Conservation (phyloP, 2,113 vertebrate species). For the Lethenteron reissneri region DNA sequence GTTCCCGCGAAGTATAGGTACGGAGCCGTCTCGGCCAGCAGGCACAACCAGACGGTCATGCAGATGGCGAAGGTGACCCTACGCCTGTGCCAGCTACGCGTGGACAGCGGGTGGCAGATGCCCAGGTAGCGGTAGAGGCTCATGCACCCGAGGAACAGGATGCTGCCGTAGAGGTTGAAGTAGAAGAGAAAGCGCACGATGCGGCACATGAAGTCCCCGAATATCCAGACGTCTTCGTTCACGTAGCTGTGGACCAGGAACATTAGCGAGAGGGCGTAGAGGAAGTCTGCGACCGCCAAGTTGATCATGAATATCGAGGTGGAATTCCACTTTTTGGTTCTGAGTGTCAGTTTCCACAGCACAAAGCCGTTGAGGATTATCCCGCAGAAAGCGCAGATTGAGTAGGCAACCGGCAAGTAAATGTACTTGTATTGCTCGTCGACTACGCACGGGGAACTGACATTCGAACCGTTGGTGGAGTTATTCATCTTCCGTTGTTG, state of each 20-base stretch:
- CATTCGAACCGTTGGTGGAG: too few relatives aligned
- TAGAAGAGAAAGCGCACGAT: conserved; percentile 84
- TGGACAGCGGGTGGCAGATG: conserved; percentile 50
- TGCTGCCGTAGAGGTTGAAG: conserved; percentile 75
- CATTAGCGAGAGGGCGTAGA: conserved; percentile 68
- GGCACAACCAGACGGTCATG: conserved; percentile 30
- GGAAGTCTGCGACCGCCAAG: conserved; percentile 49
- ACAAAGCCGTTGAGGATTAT: too few relatives aligned
- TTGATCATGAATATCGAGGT: conserved; percentile 80
- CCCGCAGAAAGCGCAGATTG: too few relatives aligned
- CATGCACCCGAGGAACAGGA: conserved; percentile 83
- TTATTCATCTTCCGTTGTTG: too few relatives aligned
- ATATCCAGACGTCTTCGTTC: conserved; percentile 65
- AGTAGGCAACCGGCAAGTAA: too few relatives aligned
- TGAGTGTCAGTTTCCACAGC: too few relatives aligned
- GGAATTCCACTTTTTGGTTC: too few relatives aligned
- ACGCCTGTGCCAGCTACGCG: conserved; percentile 43
- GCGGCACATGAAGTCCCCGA: conserved; percentile 54
- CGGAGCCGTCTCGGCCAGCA: conserved; percentile 45
- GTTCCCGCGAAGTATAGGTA: conserved; percentile 68
- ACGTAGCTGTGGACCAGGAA: conserved; percentile 77
- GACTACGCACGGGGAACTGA: too few relatives aligned
- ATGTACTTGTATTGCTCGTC: too few relatives aligned
- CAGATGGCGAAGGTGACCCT: conserved; percentile 40
- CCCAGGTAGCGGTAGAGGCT: conserved; percentile 70